Evolutionary conservation across 2,113 vertebrate species (phyloP), one percentile per base, ranked within the genome.

Genomic region (Sakesphorus luctuosus): DNA sequence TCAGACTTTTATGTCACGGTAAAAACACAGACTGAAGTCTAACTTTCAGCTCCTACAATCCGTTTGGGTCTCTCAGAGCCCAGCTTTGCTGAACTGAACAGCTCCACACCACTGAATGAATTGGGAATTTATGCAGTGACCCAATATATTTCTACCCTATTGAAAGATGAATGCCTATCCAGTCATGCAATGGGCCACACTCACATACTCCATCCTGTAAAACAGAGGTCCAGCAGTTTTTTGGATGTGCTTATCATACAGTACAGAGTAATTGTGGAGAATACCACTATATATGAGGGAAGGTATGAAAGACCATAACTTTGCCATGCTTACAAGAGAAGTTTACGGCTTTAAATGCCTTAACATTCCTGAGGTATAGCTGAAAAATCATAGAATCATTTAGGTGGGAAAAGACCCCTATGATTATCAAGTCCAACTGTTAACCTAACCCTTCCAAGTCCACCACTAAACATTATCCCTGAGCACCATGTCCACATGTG

Each of bases 401-500:
- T 62, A 47, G 9, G 18, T 44, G 26, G 56, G 20, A 76, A 91
- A 78, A 93, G 21, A 50, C 5, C 28, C 38, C 73, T 69, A 69
- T 65, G 35, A 73, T 40, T 55, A 71, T 67, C 2, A 11, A 49
- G 31, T 35, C 47, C 36, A 63, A 17, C 4, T 3, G 2, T 38
- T 63, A 81, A 87, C 6, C 18, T 46, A 56, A 55, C 9, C 36
- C 26, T 71, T 44, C 26, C 50, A 58, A 72, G 44, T n/a, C 38
- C 15, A 63, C 15, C 12, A 77, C 10, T 58, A 68, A 67, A 63
- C 23, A 28, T 59, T 3, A 5, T 53, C 26, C 12, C 55, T 56
- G 15, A 44, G 47, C 4, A 1, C 4, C 31, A 44, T 11, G 33
- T 43, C 53, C 18, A 63, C 15, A 23, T 0, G 0, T 23, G 75